Evolutionary conservation across 2,113 vertebrate genomes (phyloP), one percentile per base, ranked within the genome.

Genomic region (Atrichornis clamosus): DNA sequence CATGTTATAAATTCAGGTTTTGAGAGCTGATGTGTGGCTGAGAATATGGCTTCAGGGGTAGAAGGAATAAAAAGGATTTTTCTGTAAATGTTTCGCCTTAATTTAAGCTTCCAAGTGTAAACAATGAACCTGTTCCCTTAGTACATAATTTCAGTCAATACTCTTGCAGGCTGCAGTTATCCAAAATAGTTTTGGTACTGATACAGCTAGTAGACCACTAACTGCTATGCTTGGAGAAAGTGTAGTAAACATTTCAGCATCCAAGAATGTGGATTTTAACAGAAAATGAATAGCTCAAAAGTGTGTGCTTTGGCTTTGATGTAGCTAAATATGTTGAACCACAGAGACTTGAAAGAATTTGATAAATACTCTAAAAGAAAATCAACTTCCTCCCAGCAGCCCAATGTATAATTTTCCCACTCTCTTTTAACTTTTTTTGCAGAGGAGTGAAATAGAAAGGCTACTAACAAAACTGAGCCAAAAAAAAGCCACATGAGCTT

Each of bases 281-380:
- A 86, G 72, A 59, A 79, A 90, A 87, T 74, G 9, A 70, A 64
- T 80, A 89, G 87, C 33, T 73, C 28, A 35, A 15, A 91, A 89
- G 41, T 84, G 30, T 88, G 15, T 83, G 59, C 21, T 79, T 93
- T 79, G 70, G 63, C 77, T 95, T 91, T 91, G 89, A 92, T 92
- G 70, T 89, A 87, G 49, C 65, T 91, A 73, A 91, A 76, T 93
- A 63, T 44, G 50, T 87, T 88, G 75, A 90, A 88, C 59, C 79
- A 77, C n/a, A 69, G 70, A 80, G 46, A 85, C 60, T 88, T 89
- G 75, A 89, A 91, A 87, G 75, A 93, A 89, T 84, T 89, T 89
- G 82, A 76, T 89, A 91, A 93, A 93, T 83, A 41, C 32, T 74
- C 28, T 28, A 42, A 79, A 59, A 91, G 70, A 73, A 92, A 93